These are phyloP conservation scores for Chiroxiphia lanceolata DNA, from an alignment of 2,797 vertebrate species.

Conservation along the genomic window DNA sequence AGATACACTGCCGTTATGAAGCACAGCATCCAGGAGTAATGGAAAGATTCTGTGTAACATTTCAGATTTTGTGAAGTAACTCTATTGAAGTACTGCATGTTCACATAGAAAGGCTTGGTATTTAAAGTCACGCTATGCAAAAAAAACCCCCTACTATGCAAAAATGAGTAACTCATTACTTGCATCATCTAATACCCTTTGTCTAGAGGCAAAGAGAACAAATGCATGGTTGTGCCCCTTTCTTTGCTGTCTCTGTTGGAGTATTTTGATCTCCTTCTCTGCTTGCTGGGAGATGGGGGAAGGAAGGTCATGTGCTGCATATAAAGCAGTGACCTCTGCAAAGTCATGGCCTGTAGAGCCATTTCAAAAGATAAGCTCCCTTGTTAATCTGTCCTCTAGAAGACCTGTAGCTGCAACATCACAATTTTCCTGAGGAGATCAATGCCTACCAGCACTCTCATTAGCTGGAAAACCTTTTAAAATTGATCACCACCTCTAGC, in stretches of 20 bases:
- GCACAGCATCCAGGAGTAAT: background rate
- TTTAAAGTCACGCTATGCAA: background rate
- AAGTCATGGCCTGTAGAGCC: background rate
- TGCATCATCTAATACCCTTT: background rate
- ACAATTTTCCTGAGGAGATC: conserved; percentile 36
- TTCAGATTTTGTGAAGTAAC: background rate
- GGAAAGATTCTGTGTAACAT: background rate
- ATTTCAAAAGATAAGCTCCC: conserved; percentile 24
- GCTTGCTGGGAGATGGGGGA: background rate
- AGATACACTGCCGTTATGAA: background rate
- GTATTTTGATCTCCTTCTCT: conserved; percentile 2
- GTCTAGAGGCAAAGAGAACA: background rate
- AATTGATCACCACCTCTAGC: conserved; percentile 36
- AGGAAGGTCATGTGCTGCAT: background rate
- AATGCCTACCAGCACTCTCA: conserved; percentile 34
- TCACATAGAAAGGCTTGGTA: background rate
- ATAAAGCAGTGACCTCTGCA: conserved; percentile 23
- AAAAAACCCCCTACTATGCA: background rate
- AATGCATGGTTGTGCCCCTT: background rate
- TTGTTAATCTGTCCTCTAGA: background rate
- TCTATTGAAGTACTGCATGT: background rate
- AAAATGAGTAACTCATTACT: conserved; percentile 5
- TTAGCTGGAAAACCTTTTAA: conserved; percentile 43
- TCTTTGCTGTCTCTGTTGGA: background rate
- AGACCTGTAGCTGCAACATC: conserved; percentile 10